Evolutionary conservation across 2,888 invertebrate genomes (phyloP).

Genomic region (Eugnorisma glareosa): DNA sequence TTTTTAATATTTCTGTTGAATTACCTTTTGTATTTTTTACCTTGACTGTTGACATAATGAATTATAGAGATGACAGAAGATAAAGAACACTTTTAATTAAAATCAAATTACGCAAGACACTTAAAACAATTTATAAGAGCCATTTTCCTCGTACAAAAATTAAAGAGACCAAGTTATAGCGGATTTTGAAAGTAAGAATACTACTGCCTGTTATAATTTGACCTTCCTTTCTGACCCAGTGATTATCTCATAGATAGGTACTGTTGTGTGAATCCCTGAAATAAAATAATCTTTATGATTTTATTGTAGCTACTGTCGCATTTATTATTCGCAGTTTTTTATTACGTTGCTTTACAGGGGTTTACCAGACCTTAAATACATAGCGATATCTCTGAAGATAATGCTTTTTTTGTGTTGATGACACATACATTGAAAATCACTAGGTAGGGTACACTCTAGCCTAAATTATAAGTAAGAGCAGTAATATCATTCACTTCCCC

Average conservation of each 20-base stretch:
- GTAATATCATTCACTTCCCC: neutral
- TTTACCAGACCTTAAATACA: constrained; percentile 1
- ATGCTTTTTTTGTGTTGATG: neutral
- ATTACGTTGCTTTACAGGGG: neutral
- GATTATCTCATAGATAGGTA: constrained; percentile 6
- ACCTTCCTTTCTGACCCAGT: neutral
- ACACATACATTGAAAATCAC: neutral
- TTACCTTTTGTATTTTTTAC: neutral
- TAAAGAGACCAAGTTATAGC: neutral
- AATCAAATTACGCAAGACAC: constrained; percentile 31
- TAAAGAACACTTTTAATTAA: constrained; percentile 19
- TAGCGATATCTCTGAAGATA: constrained; percentile 3
- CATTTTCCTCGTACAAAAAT: constrained; percentile 22
- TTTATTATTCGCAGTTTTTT: constrained; percentile 10
- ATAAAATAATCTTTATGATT: constrained; percentile 27
- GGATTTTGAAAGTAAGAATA: neutral
- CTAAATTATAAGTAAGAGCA: neutral
- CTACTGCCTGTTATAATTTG: neutral
- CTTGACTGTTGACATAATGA: constrained; percentile 7
- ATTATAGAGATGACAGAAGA: constrained; percentile 3
- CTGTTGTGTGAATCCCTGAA: constrained; percentile 9
- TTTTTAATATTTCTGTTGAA: neutral
- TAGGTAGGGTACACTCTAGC: neutral
- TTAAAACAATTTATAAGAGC: neutral
- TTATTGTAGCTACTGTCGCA: constrained; percentile 14